Conservation (phyloP, 2,113 vertebrate species). For the Romanogobio albipinnatus region DNA sequence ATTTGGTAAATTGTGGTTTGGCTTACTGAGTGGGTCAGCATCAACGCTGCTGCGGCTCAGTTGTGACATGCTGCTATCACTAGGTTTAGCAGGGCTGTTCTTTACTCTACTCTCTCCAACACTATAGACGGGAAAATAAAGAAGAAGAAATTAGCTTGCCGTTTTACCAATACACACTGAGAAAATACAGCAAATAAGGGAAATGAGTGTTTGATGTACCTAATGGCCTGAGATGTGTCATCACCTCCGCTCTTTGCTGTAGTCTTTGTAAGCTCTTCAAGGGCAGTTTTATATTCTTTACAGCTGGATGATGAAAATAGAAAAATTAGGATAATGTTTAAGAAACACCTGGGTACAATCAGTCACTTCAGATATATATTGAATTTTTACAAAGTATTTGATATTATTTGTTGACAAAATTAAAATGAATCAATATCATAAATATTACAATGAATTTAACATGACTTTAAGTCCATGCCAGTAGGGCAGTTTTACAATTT, state of each 20-base stretch:
- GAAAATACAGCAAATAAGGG: background rate
- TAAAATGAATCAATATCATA: too few species aligned
- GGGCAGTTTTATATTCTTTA: conserved; percentile 94
- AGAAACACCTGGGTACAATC: background rate
- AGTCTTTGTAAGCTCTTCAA: conserved; percentile 90
- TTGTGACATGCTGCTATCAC: conserved; percentile 74
- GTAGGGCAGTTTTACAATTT: too few species aligned
- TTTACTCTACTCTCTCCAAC: conserved; percentile 82
- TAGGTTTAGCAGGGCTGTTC: conserved; percentile 87
- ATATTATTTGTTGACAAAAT: too few species aligned
- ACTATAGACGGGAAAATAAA: conserved; percentile 62
- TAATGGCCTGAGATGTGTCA: conserved; percentile 76
- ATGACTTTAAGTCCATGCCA: too few species aligned
- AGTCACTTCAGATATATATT: too few species aligned
- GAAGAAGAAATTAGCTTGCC: background rate
- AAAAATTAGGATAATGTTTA: background rate
- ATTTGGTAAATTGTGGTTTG: background rate
- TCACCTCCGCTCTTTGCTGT: conserved; percentile 77
- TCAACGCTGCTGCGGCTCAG: conserved; percentile 76
- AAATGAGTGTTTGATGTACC: conserved; percentile 57
- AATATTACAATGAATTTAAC: too few species aligned
- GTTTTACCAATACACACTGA: background rate
- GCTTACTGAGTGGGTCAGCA: conserved; percentile 82
- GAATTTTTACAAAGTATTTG: too few species aligned
- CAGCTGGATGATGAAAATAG: conserved; percentile 76